phyloP scores from a whole-genome alignment of 2,797 vertebrate species.

The Hozukius guyotensis region DNA sequence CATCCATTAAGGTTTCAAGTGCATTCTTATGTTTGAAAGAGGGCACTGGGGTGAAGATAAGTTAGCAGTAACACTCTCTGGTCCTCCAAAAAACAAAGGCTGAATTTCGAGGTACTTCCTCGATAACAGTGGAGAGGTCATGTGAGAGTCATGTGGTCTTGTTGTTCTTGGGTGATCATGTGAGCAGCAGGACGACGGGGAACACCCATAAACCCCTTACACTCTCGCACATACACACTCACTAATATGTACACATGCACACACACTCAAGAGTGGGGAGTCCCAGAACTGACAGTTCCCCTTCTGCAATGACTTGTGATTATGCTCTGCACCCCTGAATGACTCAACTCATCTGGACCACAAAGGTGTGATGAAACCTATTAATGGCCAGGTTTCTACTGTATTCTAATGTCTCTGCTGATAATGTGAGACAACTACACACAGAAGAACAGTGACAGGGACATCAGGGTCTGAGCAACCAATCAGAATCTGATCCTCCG shows the following conservation, averaged over 20 bases:
- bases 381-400: background rate
- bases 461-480: constrained; percentile 45
- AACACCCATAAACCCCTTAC: constrained; percentile 65
- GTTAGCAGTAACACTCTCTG: background rate
- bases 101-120: constrained; percentile 30
- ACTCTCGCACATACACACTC: constrained; percentile 22
- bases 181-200: constrained; percentile 67
- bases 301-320: constrained; percentile 62
- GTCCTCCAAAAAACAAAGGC: background rate
- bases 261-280: constrained; percentile 46
- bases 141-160: constrained; percentile 78
- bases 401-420: background rate
- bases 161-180: constrained; percentile 75
- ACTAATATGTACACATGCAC: constrained; percentile 16
- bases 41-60: background rate
- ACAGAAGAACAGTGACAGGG: constrained; percentile 12
- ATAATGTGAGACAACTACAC: constrained; percentile 4
- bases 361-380: constrained; percentile 14
- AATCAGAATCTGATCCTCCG: constrained; percentile 42
- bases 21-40: background rate
- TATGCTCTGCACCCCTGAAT: constrained; percentile 28
- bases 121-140: constrained; percentile 61
- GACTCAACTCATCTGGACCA: constrained; percentile 30
- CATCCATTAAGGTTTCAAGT: background rate
- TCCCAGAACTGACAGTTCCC: constrained; percentile 67